Evolutionary conservation across 2,113 vertebrate species (phyloP), one percentile per base, ranked within the genome.

Genomic region (Pycnonotus jocosus): DNA sequence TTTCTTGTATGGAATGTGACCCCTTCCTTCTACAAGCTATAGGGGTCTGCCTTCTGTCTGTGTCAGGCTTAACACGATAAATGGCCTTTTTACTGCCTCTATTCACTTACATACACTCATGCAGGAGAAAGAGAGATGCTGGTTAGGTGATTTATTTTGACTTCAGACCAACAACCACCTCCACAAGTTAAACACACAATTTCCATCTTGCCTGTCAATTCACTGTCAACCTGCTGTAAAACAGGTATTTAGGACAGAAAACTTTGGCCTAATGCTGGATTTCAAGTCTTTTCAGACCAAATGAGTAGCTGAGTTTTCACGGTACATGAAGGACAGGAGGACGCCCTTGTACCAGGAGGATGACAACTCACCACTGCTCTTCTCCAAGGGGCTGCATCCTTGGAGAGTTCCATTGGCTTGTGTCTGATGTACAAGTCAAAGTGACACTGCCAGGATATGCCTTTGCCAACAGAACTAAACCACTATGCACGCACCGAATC

Each of bases 341-440:
- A 62, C 2, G 72, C n/a, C 47, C 38, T 30, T 7, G 24, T 8
- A 50, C 5, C 4, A 56, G 14, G 73, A 61, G 40, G 40, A 33
- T 28, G 12, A 54, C 44, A 78, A 30, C 19, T 64, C 58, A 35
- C 27, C 20, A 27, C 22, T 3, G 9, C 48, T 45, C 70, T 45
- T 71, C 45, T 42, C 10, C 69, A 45, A 58, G 40, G 38, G 11
- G 54, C 38, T 68, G n/a, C 57, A 40, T 18, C n/a, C 31, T 37
- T 0, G 0, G 1, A n/a, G 9, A 28, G 35, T 58, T 53, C 69
- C 40, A 61, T 1, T 5, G 3, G n/a, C 61, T 79, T 15, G 1
- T 9, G 37, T 44, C 56, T 45, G 19, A 81, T 12, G 42, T 15
- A 28, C 45, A 20, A 0, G 0, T 48, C 18, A 10, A 33, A 38